Base-by-base conservation (phyloP, 1,140 invertebrate genomes). In the Ephestia elutella region DNA sequence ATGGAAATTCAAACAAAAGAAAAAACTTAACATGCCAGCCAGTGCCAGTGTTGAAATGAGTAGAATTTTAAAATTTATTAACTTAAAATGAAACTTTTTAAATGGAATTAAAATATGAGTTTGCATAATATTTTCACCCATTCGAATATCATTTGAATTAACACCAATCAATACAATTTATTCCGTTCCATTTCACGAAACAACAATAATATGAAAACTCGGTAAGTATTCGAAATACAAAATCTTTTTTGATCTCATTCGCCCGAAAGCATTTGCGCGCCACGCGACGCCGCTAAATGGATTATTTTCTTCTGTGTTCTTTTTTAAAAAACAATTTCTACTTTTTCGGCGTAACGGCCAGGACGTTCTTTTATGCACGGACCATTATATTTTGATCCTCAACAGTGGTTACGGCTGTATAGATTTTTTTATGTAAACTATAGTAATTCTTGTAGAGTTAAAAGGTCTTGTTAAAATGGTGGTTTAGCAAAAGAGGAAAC, bases 1-100 rank as follows among this genome's bases (percentile, higher is more conserved):
- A 81, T 82, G 72, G 68, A 82, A 86, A 84, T 86, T 80, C 82
- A 86, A 88, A 86, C n/a, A 84, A 71, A 78, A 78, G 81, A 82
- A 79, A 0, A 53, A 25, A 44, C 21, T 3, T 25, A 25, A 44
- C 0, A 44, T 44, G n/a, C 5, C 7, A n/a, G 38, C 15, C 38
- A 17, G 0, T 44, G 21, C 21, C 3, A 5, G 38, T 15, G 1
- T 3, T 1, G 13, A 44, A 15, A 17, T 44, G 32, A 1, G 1
- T 13, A 44, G 15, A 44, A 44, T 15, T 44, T 44, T 1, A 15
- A 44, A 5, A 25, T 25, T 25, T 7, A 25, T 7, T 25, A n/a
- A n/a, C 7, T 25, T 25, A 25, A 25, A 25, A 3, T 25, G 21
- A 7, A 25, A 25, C 21, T 25, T 25, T 25, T 25, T 25, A 3